These are phyloP conservation scores for Caenorhabditis sp. DNA, from an alignment of 2,888 invertebrate genomes.

Conservation along the genomic window DNA sequence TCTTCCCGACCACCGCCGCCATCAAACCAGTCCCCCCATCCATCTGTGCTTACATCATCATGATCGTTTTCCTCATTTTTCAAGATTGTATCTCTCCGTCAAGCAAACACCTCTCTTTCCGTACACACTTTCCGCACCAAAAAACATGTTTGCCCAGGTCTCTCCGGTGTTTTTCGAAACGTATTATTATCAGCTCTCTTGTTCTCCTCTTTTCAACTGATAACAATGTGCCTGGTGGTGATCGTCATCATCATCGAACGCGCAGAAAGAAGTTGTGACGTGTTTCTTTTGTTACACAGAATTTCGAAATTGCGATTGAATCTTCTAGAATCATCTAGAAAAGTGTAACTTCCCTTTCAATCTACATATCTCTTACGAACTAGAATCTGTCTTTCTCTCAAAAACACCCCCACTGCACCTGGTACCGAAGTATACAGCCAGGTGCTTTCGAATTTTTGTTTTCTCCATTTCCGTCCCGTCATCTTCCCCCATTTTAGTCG, in stretches of 20 bases:
- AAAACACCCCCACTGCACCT: neutral
- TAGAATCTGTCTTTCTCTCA: neutral
- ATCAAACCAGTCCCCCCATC: slow-evolving; percentile 37
- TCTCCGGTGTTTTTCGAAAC: slow-evolving; percentile 38
- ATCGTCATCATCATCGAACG: neutral
- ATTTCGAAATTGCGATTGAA: neutral
- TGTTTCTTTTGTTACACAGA: neutral
- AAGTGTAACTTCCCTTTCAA: neutral
- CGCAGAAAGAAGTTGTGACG: slow-evolving; percentile 26
- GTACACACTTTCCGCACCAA: slow-evolving; percentile 37
- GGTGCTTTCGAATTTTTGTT: slow-evolving; percentile 5
- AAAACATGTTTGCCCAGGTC: slow-evolving; percentile 52
- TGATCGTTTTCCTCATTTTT: slow-evolving; percentile 42
- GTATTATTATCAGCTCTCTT: slow-evolving; percentile 7
- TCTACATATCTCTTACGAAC: neutral
- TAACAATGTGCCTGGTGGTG: slow-evolving; percentile 18
- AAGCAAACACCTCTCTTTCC: slow-evolving; percentile 53
- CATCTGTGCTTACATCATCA: slow-evolving; percentile 56
- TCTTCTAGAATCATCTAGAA: neutral
- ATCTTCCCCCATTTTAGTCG: slow-evolving; percentile 1
- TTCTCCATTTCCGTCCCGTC: slow-evolving; percentile 6
- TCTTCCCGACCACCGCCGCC: neutral
- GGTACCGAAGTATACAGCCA: neutral
- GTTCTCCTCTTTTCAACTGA: neutral
- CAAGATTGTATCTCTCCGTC: slow-evolving; percentile 54